These are phyloP conservation scores for Plagodis pulveraria DNA, from an alignment of 2,888 invertebrate species.

Conservation along the genomic window DNA sequence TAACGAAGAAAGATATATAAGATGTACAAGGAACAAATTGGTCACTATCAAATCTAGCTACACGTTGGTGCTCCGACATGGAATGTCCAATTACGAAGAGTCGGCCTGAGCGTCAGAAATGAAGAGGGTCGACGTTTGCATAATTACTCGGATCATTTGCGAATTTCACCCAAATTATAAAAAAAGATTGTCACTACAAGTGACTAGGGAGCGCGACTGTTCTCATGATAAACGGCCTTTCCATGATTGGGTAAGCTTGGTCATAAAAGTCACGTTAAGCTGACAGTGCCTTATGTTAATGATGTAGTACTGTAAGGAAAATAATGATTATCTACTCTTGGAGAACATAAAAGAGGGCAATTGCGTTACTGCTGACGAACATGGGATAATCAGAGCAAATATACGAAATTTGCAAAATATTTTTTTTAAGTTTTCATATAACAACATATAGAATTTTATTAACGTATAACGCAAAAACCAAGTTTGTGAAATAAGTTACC, in stretches of 20 bases:
- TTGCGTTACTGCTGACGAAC: too few species aligned
- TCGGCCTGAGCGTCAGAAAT: constrained; percentile 63
- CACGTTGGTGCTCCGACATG: constrained; percentile 49
- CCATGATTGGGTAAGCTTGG: constrained; percentile 49
- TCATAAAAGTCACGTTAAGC: constrained; percentile 49
- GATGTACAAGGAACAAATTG: constrained; percentile 28
- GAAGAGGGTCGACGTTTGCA: constrained; percentile 82
- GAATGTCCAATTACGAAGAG: constrained; percentile 68
- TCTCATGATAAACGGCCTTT: constrained; percentile 53
- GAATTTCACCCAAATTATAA: constrained; percentile 78
- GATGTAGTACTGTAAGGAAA: constrained; percentile 15
- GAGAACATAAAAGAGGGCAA: too few species aligned
- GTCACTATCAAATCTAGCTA: constrained; percentile 51
- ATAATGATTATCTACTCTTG: constrained; percentile 10
- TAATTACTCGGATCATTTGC: constrained; percentile 83
- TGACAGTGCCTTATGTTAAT: constrained; percentile 29
- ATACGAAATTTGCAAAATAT: too few species aligned
- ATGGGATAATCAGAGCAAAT: too few species aligned
- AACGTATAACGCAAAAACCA: neutral
- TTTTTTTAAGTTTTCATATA: too few species aligned
- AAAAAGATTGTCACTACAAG: constrained; percentile 73
- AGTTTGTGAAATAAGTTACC: too few species aligned
- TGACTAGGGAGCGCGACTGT: constrained; percentile 51
- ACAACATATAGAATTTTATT: neutral
- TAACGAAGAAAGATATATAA: too few species aligned